These are phyloP conservation scores for Microtus obscurus DNA, from an alignment of 2,797 vertebrate genomes.

Conservation along the genomic window DNA sequence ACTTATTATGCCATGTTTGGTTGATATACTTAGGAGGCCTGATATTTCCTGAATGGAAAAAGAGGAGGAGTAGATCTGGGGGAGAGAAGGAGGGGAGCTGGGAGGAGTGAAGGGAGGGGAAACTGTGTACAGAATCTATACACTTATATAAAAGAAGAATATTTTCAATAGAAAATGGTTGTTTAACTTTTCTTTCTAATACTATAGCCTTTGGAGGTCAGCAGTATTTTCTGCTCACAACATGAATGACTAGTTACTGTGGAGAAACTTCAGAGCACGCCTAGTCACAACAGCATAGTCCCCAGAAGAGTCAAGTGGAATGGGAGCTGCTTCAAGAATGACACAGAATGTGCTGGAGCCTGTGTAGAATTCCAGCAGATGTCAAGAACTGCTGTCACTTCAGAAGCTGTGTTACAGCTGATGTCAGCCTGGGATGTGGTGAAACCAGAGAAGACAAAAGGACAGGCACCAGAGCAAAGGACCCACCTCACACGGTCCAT, in stretches of 20 bases:
- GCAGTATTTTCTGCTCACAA: background rate
- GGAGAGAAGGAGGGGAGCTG: background rate
- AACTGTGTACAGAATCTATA: background rate
- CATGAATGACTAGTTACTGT: constrained; percentile 40
- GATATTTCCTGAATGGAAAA: too few relatives aligned
- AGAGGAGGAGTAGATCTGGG: too few relatives aligned
- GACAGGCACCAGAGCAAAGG: background rate
- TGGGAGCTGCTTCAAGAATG: background rate
- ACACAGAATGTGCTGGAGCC: background rate
- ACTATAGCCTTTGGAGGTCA: constrained; percentile 44
- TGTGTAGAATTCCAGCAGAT: background rate
- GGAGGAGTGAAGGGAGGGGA: background rate
- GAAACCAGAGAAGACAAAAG: background rate
- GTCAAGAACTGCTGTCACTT: background rate
- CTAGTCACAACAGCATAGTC: background rate
- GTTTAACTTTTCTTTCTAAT: constrained; percentile 57
- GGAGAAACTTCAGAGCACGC: constrained; percentile 16
- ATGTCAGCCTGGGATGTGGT: background rate
- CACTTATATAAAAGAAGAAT: background rate
- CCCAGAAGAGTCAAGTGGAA: background rate
- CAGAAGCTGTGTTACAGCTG: background rate
- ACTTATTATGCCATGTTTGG: too few relatives aligned
- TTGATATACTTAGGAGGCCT: too few relatives aligned
- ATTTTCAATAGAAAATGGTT: background rate
- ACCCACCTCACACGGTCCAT: background rate